Evolutionary conservation across 2,888 invertebrate species (phyloP).

Genomic region (Oithona nana): DNA sequence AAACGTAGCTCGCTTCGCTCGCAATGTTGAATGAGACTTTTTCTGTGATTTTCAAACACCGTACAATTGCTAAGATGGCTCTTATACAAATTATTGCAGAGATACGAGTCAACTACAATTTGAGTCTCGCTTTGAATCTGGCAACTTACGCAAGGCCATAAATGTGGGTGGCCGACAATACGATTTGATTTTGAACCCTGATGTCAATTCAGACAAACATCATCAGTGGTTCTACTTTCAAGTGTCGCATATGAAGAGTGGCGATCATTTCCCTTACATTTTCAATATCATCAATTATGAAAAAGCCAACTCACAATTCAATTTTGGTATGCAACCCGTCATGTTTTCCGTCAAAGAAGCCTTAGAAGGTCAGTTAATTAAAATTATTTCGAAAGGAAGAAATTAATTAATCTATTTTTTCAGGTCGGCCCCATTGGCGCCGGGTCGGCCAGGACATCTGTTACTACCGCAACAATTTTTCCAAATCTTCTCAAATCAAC

Average conservation of each 20-base stretch:
- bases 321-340: conserved; percentile 71
- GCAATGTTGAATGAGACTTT: no score
- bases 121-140: conserved; percentile 68
- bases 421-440: conserved; percentile 37
- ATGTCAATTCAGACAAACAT: conserved; percentile 55
- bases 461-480: conserved; percentile 50
- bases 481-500: conserved; percentile 3
- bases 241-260: conserved; percentile 44
- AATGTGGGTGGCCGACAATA: conserved; percentile 57
- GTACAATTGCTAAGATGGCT: no score
- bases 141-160: conserved; percentile 59
- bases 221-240: conserved; percentile 83
- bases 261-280: conserved; percentile 44
- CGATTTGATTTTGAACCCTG: conserved; percentile 59
- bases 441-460: conserved; percentile 54
- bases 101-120: conserved; percentile 35
- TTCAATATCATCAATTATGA: conserved; percentile 76
- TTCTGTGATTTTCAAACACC: no score
- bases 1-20: no score
- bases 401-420: neutral
- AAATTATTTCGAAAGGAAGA: neutral
- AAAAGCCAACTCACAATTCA: conserved; percentile 66
- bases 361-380: conserved; percentile 23
- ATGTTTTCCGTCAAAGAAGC: conserved; percentile 57
- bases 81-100: neutral